A percentile compares a stretch with the other conserved stretches of the same genome.
These are phyloP conservation scores for Pyrgilauda ruficollis DNA, from an alignment of 2,113 vertebrate species.

Conservation along the genomic window DNA sequence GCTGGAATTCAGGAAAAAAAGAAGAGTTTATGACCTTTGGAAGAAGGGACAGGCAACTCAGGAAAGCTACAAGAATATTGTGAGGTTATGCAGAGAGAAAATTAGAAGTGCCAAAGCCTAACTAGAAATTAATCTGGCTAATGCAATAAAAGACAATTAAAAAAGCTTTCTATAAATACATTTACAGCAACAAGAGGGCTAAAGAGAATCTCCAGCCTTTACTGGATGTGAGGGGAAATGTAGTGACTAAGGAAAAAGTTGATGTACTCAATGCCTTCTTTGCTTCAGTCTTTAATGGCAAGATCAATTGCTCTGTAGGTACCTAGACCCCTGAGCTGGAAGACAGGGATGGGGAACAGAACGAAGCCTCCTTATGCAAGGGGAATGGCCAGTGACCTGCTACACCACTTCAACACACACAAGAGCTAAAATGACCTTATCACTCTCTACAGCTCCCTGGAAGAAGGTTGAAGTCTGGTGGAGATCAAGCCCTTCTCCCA, in stretches of 20 bases:
- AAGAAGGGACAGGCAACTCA: background rate
- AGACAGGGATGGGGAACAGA: background rate
- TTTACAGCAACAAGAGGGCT: background rate
- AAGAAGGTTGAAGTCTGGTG: background rate
- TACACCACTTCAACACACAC: background rate
- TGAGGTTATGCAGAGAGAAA: background rate
- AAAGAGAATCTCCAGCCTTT: background rate
- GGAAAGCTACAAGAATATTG: background rate
- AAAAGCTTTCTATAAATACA: background rate
- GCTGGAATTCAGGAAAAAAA: background rate
- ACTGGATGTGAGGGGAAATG: background rate
- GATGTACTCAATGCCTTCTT: background rate
- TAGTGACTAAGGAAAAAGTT: background rate
- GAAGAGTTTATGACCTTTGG: background rate
- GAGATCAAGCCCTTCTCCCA: background rate
- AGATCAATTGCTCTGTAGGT: background rate
- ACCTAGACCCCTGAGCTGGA: background rate
- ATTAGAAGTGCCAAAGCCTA: background rate
- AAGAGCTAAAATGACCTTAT: no score
- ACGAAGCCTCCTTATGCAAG: background rate
- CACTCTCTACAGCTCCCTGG: background rate
- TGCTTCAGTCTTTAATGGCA: background rate
- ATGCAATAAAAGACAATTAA: background rate
- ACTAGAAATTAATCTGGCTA: background rate
- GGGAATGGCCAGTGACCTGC: background rate